Base-by-base conservation (phyloP, 2,888 invertebrate species). In the Melanostoma mellinum region DNA sequence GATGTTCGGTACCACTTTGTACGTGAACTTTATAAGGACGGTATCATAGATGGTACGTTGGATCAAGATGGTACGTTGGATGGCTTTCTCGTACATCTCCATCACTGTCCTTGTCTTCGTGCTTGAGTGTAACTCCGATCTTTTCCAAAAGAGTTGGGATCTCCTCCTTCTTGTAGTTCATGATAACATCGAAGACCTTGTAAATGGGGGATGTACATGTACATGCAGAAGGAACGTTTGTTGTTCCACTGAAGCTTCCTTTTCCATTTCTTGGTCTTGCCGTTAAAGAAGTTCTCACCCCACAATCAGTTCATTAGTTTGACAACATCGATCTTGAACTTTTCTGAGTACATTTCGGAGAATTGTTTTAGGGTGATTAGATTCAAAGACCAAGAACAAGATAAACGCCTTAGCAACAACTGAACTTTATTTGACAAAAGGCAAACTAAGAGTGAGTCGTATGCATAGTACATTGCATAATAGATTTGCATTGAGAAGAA, bases 311-410 rank as follows among this genome's bases (percentile, higher is more conserved):
- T 98, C 99, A 99, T 99, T 89, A 99, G 95, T 92, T 99, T 99
- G 87, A 96, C 96, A 63, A 96, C 95, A 92, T 99, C 98, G 87
- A 99, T 97, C 93, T 98, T 98, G 94, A 99, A 99, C 93, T 99
- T 99, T 91, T 97, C 97, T 40, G 98, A 96, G 91, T 99, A 99
- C 96, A 99, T 98, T 92, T 99, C 99, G 58, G 99, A 93, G 93
- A 99, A 99, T 93, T 99, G 99, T 93, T 99, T 99, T 87, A 99
- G 94, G 86, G 99, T 99, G 92, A 99, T n/a, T n/a, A n/a, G n/a
- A n/a, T n/a, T 20, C 20, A 20, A 20, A 20, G 20, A 20, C 1
- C 20, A 20, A 20, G 20, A 20, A 20, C 20, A 20, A 20, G 20
- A 20, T 20, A 20, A 20, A 20, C 20, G 20, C 0, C n/a, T n/a